These are phyloP conservation scores for Cyprinodon variegatus DNA, from an alignment of 2,113 vertebrate species.

Conservation along the genomic window DNA sequence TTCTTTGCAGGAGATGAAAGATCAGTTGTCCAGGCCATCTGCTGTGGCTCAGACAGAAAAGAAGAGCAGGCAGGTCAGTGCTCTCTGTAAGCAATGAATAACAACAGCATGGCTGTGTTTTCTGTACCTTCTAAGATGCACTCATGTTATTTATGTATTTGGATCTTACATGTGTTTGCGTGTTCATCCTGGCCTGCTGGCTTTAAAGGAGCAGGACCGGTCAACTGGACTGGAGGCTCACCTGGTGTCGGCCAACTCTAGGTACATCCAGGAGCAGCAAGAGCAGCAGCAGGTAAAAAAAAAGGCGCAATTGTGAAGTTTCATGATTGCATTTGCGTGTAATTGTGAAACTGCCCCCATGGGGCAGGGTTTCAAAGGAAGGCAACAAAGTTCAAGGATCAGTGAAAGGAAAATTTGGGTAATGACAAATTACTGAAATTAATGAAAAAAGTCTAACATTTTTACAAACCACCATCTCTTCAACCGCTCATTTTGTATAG, in stretches of 20 bases:
- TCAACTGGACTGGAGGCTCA: conserved; percentile 79
- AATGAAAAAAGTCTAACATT: no score
- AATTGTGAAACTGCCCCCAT: no score
- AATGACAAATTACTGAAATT: no score
- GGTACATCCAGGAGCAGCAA: conserved; percentile 83
- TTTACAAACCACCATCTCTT: no score
- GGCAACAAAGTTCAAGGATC: no score
- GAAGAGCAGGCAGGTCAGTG: conserved; percentile 80
- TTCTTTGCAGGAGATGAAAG: conserved; percentile 83
- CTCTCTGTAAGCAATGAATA: not conserved
- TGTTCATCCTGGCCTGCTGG: conserved; percentile 68
- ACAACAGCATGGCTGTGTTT: not conserved
- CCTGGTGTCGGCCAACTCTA: conserved; percentile 77
- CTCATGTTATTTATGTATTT: not conserved
- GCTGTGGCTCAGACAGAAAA: conserved; percentile 80
- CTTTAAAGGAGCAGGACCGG: conserved; percentile 37
- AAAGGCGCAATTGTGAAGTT: accelerated
- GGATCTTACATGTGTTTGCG: not conserved
- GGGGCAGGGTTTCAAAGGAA: no score
- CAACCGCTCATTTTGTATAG: not conserved
- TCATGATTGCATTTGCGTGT: no score
- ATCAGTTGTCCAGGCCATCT: conserved; percentile 81
- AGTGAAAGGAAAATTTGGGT: not conserved
- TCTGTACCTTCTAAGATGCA: not conserved
- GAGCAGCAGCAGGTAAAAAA: conserved; percentile 81